Conservation (phyloP, 2,888 invertebrate species). For the Caenorhabditis sp. region DNA sequence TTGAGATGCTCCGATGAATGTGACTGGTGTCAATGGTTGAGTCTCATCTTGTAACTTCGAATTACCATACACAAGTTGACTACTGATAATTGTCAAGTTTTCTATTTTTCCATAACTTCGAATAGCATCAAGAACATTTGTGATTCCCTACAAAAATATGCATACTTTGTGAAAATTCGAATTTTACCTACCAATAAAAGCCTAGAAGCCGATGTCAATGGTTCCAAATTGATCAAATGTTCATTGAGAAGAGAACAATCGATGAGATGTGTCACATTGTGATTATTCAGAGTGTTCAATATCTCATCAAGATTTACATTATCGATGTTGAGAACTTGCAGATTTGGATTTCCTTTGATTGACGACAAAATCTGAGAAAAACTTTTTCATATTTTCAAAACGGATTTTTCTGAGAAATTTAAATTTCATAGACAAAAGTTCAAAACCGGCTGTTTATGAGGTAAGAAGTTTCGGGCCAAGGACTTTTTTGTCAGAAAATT, state of each 20-base stretch:
- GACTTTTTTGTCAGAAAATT: too few relatives aligned
- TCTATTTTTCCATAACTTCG: constrained; percentile 7
- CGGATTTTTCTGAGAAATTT: too few relatives aligned
- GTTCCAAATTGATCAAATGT: constrained; percentile 3
- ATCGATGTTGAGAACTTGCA: constrained; percentile 2
- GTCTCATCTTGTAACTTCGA: constrained; percentile 20
- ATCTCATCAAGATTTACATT: constrained; percentile 18
- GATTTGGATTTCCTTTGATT: constrained; percentile 8
- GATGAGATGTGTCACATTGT: constrained; percentile 14
- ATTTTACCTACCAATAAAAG: constrained; percentile 20
- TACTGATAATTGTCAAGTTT: constrained; percentile 20
- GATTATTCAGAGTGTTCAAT: background rate
- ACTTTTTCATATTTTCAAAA: too few relatives aligned
- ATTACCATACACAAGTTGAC: constrained; percentile 38
- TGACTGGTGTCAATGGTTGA: constrained; percentile 28
- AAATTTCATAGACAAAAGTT: too few relatives aligned
- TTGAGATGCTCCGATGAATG: constrained; percentile 45
- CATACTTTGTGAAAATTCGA: background rate
- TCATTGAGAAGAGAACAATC: constrained; percentile 21
- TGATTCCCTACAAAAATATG: constrained; percentile 29
- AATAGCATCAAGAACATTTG: constrained; percentile 31
- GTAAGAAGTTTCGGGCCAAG: too few relatives aligned
- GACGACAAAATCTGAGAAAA: background rate
- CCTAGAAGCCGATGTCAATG: constrained; percentile 14
- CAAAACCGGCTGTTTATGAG: too few relatives aligned